Conservation (phyloP, 2,797 vertebrate genomes). For the Cryptoblepharus egeriae region DNA sequence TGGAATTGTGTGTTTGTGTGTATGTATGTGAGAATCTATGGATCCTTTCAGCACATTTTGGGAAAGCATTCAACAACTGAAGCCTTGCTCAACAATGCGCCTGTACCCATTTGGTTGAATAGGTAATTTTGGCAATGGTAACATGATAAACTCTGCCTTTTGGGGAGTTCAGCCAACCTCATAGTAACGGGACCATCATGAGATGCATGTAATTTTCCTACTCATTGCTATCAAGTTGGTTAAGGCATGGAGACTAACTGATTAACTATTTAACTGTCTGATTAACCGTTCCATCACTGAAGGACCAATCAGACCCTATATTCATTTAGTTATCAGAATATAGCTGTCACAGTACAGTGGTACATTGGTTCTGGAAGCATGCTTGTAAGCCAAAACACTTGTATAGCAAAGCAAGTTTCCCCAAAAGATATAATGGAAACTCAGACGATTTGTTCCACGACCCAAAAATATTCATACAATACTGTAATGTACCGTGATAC, state of each 20-base stretch:
- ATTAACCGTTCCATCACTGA: no score
- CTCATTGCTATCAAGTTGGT: conserved; percentile 41
- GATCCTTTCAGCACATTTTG: conserved; percentile 25
- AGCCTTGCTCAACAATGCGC: conserved; percentile 6
- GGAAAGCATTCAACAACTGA: not conserved
- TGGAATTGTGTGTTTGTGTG: not conserved
- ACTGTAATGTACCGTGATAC: no score
- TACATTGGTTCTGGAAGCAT: no score
- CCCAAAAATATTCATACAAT: no score
- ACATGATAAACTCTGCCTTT: conserved; percentile 17
- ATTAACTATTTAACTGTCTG: not conserved
- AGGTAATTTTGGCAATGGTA: not conserved
- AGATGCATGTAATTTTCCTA: conserved; percentile 16
- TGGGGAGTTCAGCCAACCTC: not conserved
- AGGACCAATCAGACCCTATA: no score
- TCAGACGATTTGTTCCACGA: no score
- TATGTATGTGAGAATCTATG: conserved; percentile 24
- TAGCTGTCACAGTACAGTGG: not conserved
- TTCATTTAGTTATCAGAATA: conserved; percentile 18
- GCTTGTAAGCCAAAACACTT: no score
- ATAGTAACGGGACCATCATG: conserved; percentile 6
- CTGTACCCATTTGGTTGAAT: no score
- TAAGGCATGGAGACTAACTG: conserved; percentile 27
- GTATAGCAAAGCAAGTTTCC: no score
- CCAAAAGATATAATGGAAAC: no score